These are phyloP conservation scores for Notothenia coriiceps DNA, from an alignment of 2,113 vertebrate genomes.

Conservation along the genomic window DNA sequence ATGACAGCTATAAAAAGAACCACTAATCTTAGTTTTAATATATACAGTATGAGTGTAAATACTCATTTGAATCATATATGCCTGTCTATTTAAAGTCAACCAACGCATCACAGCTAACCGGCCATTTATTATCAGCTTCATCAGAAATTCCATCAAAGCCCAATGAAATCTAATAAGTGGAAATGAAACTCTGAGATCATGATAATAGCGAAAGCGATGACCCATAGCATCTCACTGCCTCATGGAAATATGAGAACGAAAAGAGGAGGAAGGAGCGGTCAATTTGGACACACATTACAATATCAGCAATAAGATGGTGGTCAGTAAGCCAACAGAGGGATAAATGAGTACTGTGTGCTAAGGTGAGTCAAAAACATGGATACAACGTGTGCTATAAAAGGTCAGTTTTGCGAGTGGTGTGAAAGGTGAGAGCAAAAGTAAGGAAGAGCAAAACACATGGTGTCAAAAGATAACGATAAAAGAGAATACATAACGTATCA, in stretches of 20 bases:
- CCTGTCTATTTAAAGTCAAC: not conserved
- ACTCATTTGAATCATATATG: not conserved
- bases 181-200: constrained; percentile 43
- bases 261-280: not conserved
- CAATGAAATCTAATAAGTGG: constrained; percentile 61
- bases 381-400: constrained; percentile 28
- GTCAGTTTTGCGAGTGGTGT: constrained; percentile 15
- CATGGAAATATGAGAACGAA: constrained; percentile 23
- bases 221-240: not conserved
- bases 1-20: not conserved
- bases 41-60: not conserved
- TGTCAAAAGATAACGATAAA: constrained; percentile 3
- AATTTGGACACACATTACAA: not conserved
- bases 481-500: constrained; percentile 38
- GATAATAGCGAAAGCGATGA: constrained; percentile 21
- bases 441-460: not conserved
- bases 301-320: not conserved
- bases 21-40: not conserved
- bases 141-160: constrained; percentile 67
- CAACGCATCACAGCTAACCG: not conserved
- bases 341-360: not conserved
- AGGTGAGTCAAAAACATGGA: not conserved
- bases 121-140: constrained; percentile 43
- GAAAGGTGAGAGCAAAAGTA: constrained; percentile 26
- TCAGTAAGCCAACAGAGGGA: constrained; percentile 9